Base-by-base conservation (phyloP, 2,888 invertebrate species). In the Eugnorisma glareosa region DNA sequence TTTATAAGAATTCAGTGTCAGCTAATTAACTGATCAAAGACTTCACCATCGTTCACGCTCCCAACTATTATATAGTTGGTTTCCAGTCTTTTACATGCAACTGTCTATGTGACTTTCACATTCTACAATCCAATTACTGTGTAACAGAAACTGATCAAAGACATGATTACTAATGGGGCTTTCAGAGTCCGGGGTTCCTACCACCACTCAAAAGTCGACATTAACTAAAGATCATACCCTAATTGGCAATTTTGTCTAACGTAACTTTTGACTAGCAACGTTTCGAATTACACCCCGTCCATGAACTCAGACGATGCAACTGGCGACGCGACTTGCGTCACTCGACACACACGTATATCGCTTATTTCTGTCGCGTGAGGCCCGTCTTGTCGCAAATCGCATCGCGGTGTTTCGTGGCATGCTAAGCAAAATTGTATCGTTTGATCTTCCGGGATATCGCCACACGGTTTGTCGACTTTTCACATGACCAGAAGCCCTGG, bases 221-320 rank as follows among this genome's bases (percentile, higher is more conserved):
- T 37, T 0, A 40, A 64, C 64, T 64, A n/a, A 64, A 64, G 64
- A 64, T 64, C n/a, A 40, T 15, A 37, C n/a, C 15, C n/a, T 40
- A n/a, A 15, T 28, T 40, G 54, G 11, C 18, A 67, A 67, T 70
- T 80, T 83, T 71, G 79, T 72, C 28, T 67, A 79, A 71, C 67
- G 31, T 73, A 80, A 84, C 73, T 81, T 85, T 71, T 75, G 75
- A 66, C 66, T 66, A 69, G 43, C 61, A 35, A 15, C 28, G 45
- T 45, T 64, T 35, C 51, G 35, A 51, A 84, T 61, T 71, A 51
- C 66, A 35, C 40, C 84, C 54, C 37, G 7, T 63, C n/a, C 15
- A 37, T n/a, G 37, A 37, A 24, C 63, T 37, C 37, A 7, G 63
- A 37, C 8, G n/a, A 37, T n/a, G 63, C 63, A 5, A 37, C 37